Conservation (phyloP, 2,888 invertebrate genomes). For the Limnephilus auricula region DNA sequence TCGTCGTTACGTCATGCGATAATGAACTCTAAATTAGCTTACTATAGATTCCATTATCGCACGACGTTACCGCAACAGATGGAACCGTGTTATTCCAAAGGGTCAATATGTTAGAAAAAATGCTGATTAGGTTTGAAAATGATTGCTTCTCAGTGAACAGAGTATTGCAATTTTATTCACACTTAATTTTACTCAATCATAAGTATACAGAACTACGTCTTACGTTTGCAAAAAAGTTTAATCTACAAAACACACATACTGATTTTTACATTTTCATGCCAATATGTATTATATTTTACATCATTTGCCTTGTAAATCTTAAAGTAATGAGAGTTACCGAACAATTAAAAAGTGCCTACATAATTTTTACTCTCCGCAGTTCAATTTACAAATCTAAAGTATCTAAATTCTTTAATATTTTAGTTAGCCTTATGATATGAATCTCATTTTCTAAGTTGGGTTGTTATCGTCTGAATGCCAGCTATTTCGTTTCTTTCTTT, state of each 20-base stretch:
- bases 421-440: constrained; percentile 30
- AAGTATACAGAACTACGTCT: not conserved
- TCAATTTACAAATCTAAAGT: constrained; percentile 2
- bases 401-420: constrained; percentile 32
- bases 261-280: not conserved
- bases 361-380: not conserved
- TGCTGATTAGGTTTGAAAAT: not conserved
- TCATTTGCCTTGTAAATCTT: not conserved
- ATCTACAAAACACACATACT: not conserved
- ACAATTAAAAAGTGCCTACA: not conserved
- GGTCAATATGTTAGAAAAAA: not conserved
- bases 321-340: constrained; percentile 3
- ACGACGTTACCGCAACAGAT: too few species aligned
- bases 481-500: constrained; percentile 75
- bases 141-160: not conserved
- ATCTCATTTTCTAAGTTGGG: constrained; percentile 71
- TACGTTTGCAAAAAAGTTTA: not conserved
- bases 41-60: too few species aligned
- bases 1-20: too few species aligned
- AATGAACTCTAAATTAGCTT: too few species aligned
- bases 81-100: too few species aligned
- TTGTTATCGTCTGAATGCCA: constrained; percentile 77
- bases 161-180: not conserved
- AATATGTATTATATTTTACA: not conserved
- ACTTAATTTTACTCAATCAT: constrained; percentile 17